Evolutionary conservation across 2,113 vertebrate genomes (phyloP), one percentile per base, ranked within the genome.

Genomic region (Eleginops maclovinus): DNA sequence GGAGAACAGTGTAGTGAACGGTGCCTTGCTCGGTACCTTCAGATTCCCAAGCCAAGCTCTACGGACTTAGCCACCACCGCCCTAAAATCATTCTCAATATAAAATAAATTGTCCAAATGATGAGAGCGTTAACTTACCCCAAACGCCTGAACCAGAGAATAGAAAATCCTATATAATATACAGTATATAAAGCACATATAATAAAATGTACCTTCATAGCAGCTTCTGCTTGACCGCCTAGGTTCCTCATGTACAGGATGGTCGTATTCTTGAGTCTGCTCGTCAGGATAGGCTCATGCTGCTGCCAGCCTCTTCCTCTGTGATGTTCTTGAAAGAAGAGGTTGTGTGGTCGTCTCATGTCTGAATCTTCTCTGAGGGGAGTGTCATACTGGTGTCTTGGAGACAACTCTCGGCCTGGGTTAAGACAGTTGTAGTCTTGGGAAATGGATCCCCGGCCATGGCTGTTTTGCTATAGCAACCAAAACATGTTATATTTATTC

Each of bases 201-300:
- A 28, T 19, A 36, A 0, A 44, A 2, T 19, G 53, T 81, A 92
- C 93, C 91, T 79, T 90, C 82, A 70, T 82, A 83, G 2, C 19
- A 72, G 21, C 49, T 51, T 77, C 88, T 83, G 53, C 53, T 80
- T 4, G 72, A 65, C n/a, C 61, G 44, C 40, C 55, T 53, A 13
- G 72, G 12, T 26, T 91, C 87, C 21, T 44, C 40, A 0, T 12
- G 54, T 3, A 26, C 47, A 46, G 75, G 61, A 36, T 79, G 77
- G 26, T 46, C 28, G 31, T 86, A 53, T 16, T 81, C 85, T 12
- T 87, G 75, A 13, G 17, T 53, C 6, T 1, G 53, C 26, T 82
- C 43, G 0, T 72, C 66, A 4, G 75, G 11, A 65, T 21, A 4
- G 40, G 73, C 36, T 86, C 79, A 9, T 43, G 54, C 9, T 70